Percentiles rank a stretch among this genome's conserved stretches.
phyloP scores from a whole-genome alignment of 2,113 vertebrate genomes.

The Uria lomvia region DNA sequence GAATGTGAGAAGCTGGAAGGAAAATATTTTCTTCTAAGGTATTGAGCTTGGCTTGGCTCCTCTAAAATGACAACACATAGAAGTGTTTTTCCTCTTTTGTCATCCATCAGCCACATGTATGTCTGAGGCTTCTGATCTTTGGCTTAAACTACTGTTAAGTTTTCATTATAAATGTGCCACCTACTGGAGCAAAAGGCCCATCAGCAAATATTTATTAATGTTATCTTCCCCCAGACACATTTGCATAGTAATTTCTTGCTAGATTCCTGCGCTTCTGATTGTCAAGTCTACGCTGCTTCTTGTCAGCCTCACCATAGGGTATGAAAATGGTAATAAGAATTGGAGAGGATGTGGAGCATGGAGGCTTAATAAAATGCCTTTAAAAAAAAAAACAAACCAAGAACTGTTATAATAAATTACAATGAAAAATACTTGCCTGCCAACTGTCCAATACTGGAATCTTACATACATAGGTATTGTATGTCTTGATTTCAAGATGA shows the following conservation, averaged over 20 bases:
- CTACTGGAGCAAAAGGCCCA: constrained; percentile 14
- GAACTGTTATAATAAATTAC: background rate
- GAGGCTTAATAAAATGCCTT: constrained; percentile 39
- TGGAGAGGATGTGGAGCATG: background rate
- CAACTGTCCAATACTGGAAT: background rate
- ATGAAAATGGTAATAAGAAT: constrained; percentile 52
- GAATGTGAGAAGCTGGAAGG: background rate
- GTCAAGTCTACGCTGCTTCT: constrained; percentile 43
- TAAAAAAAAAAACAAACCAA: background rate
- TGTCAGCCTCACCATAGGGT: constrained; percentile 48
- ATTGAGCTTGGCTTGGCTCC: background rate
- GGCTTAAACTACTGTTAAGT: background rate
- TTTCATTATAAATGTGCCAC: constrained; percentile 44
- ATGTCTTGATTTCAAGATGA: background rate
- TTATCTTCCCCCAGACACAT: constrained; percentile 31
- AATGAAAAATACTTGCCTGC: constrained; percentile 5
- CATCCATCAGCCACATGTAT: background rate
- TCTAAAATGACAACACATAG: background rate
- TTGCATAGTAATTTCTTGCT: constrained; percentile 62
- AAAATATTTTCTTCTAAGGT: background rate
- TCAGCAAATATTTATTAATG: constrained; percentile 60
- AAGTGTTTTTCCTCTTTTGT: background rate
- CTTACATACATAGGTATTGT: background rate
- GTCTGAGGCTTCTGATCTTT: background rate
- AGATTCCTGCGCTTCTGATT: constrained; percentile 41